Conservation (phyloP, 2,888 invertebrate species). For the Bombylius discolor region DNA sequence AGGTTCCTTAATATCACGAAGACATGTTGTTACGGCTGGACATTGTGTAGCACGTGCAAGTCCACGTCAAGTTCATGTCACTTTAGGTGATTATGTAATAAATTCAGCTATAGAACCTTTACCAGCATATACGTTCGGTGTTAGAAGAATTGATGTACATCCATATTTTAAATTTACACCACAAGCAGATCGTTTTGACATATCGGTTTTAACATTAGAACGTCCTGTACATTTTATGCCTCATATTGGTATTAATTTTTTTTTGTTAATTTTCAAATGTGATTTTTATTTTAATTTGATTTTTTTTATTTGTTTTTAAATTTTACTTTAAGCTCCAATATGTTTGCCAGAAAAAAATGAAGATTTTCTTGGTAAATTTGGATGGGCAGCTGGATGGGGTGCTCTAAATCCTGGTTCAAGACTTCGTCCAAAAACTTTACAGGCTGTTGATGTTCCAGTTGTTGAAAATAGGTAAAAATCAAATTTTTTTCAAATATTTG, state of each 20-base stretch:
- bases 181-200: slow-evolving; percentile 81
- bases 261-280: not conserved
- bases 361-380: slow-evolving; percentile 79
- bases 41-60: slow-evolving; percentile 88
- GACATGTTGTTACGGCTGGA: slow-evolving; percentile 87
- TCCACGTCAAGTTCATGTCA: slow-evolving; percentile 82
- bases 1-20: slow-evolving; percentile 77
- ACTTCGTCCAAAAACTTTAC: slow-evolving; percentile 74
- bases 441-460: slow-evolving; percentile 87
- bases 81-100: slow-evolving; percentile 76
- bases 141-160: slow-evolving; percentile 79
- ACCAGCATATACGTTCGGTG: slow-evolving; percentile 84
- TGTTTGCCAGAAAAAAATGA: slow-evolving; percentile 82
- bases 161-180: slow-evolving; percentile 89
- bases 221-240: slow-evolving; percentile 82
- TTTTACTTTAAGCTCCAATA: slow-evolving; percentile 53
- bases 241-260: slow-evolving; percentile 48
- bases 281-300: not conserved
- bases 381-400: slow-evolving; percentile 90
- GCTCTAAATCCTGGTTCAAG: slow-evolving; percentile 74
- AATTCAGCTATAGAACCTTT: slow-evolving; percentile 85
- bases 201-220: slow-evolving; percentile 77
- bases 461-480: slow-evolving; percentile 57
- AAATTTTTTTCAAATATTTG: no score
- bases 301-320: not conserved